Percentiles rank a stretch among this genome's conserved stretches.
Conservation (phyloP, 2,113 vertebrate genomes). For the Eulacestoma nigropectus region DNA sequence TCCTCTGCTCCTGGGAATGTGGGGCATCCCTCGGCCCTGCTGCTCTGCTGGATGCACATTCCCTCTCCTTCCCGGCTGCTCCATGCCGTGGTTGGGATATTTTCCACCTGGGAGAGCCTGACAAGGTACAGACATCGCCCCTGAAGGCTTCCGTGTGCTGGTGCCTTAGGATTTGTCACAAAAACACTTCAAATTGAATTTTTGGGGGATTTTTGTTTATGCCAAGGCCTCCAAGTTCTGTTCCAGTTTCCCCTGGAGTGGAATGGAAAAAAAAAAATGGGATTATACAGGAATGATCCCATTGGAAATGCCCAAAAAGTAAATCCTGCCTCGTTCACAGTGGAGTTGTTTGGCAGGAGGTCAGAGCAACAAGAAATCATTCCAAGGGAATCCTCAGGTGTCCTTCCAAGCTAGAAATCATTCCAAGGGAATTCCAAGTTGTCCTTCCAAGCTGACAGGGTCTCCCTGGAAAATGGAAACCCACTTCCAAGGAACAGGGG, state of each 20-base stretch:
- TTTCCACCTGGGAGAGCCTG: neutral
- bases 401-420: neutral
- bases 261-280: neutral
- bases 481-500: neutral
- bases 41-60: neutral
- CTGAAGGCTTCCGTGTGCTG: neutral
- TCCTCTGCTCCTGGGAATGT: neutral
- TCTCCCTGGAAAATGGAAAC: neutral
- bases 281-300: neutral
- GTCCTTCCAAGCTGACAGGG: neutral
- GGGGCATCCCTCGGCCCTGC: neutral
- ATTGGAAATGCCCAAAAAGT: neutral
- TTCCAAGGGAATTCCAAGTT: neutral
- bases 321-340: neutral
- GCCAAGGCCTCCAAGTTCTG: neutral
- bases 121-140: no score
- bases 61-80: neutral
- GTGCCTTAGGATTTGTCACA: neutral
- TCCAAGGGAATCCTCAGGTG: neutral
- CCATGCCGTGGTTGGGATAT: accelerated
- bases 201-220: neutral
- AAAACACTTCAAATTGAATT: neutral
- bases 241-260: neutral
- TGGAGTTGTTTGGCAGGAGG: neutral
- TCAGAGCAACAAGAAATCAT: neutral